Conservation (phyloP, 2,113 vertebrate genomes). For the Solea solea region DNA sequence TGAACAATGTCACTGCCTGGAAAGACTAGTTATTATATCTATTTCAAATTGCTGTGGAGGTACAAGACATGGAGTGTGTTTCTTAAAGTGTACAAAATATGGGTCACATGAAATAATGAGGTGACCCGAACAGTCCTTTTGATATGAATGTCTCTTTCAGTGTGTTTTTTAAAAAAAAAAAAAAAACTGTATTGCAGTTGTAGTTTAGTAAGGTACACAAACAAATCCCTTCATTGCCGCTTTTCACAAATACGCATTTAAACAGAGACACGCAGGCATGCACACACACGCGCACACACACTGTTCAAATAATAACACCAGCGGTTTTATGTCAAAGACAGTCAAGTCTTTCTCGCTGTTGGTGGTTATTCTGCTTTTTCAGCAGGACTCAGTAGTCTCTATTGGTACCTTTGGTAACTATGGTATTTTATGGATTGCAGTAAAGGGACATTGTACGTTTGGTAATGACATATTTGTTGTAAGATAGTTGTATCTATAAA, state of each 20-base stretch:
- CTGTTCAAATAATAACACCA: slow-evolving; percentile 75
- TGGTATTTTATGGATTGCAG: slow-evolving; percentile 79
- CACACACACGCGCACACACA: slow-evolving; percentile 18
- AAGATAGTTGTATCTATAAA: slow-evolving; percentile 80
- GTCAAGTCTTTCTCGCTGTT: slow-evolving; percentile 63
- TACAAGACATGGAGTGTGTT: slow-evolving; percentile 72
- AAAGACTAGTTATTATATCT: slow-evolving; percentile 38
- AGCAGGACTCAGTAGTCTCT: slow-evolving; percentile 72
- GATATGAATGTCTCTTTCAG: slow-evolving; percentile 74
- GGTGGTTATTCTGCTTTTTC: slow-evolving; percentile 70
- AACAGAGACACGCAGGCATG: slow-evolving; percentile 5
- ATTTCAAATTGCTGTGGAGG: slow-evolving; percentile 70
- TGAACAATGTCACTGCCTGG: slow-evolving; percentile 53
- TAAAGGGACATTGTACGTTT: slow-evolving; percentile 79
- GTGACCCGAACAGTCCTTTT: slow-evolving; percentile 67
- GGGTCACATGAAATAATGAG: slow-evolving; percentile 60
- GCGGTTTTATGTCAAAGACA: slow-evolving; percentile 71
- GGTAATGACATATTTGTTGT: slow-evolving; percentile 80
- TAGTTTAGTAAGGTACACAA: slow-evolving; percentile 81
- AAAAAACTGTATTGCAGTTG: slow-evolving; percentile 71
- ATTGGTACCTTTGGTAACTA: slow-evolving; percentile 81
- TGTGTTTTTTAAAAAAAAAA: slow-evolving; percentile 51
- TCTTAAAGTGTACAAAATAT: slow-evolving; percentile 74
- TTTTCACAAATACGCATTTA: slow-evolving; percentile 30
- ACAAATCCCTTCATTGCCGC: slow-evolving; percentile 64